A percentile compares a stretch with the other conserved stretches of the same genome.
Evolutionary conservation across 1,140 invertebrate species (phyloP).

Genomic region (Gryllus bimaculatus): DNA sequence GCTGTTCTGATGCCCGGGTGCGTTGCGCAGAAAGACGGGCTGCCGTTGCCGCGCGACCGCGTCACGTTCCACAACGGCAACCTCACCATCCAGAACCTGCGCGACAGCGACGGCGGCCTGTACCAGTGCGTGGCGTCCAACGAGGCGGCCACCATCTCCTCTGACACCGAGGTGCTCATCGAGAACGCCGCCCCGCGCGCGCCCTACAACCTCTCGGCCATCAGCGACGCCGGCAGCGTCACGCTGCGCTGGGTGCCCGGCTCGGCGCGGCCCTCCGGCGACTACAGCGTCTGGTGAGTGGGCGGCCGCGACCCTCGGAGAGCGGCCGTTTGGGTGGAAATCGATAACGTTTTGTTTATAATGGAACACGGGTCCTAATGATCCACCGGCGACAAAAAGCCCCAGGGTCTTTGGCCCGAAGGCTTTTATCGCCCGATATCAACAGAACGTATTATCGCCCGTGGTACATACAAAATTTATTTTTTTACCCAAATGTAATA

Average conservation of each 20-base stretch:
- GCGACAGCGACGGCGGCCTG: conserved; percentile 77
- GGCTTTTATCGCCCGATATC: too few species aligned
- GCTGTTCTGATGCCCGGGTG: background rate
- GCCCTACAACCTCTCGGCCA: conserved; percentile 79
- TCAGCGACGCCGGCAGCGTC: conserved; percentile 64
- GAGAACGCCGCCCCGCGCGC: conserved; percentile 79
- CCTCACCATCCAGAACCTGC: conserved; percentile 71
- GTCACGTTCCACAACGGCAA: conserved; percentile 67
- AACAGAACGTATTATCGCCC: too few species aligned
- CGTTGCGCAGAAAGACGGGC: conserved; percentile 58
- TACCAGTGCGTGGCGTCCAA: conserved; percentile 89
- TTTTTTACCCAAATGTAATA: too few species aligned
- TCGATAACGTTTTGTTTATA: too few species aligned
- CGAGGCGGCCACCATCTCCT: conserved; percentile 81
- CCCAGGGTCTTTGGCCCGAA: too few species aligned
- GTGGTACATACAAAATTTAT: too few species aligned
- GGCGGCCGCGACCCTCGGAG: too few species aligned
- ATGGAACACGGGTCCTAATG: too few species aligned
- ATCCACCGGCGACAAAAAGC: too few species aligned
- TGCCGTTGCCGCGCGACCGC: conserved; percentile 56
- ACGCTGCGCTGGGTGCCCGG: conserved; percentile 80
- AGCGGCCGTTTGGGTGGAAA: too few species aligned
- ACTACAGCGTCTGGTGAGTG: conserved; percentile 74
- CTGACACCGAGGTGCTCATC: conserved; percentile 79
- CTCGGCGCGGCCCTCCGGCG: conserved; percentile 67